Evolutionary conservation across 2,888 invertebrate species (phyloP).

Genomic region (Nemapogon koenigi): DNA sequence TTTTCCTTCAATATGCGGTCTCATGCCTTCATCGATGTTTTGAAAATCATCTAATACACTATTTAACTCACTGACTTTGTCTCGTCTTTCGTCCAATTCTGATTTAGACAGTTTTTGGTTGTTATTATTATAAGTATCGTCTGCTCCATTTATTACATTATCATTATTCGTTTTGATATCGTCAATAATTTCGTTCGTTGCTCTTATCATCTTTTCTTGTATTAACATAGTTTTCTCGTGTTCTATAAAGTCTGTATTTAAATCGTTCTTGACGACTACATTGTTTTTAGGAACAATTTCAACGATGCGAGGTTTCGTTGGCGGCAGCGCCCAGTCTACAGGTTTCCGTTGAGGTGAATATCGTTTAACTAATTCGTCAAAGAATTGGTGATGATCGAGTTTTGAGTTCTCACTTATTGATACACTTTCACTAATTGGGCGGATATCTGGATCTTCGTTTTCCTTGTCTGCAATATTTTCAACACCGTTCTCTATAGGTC

Average conservation of each 20-base stretch:
- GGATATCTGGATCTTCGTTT: constrained; percentile 31
- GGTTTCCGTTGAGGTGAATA: constrained; percentile 56
- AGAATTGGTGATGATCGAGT: constrained; percentile 48
- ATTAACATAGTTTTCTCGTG: too few species aligned
- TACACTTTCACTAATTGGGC: constrained; percentile 33
- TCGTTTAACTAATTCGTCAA: constrained; percentile 49
- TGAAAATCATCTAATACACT: constrained; percentile 35
- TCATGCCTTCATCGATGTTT: constrained; percentile 29
- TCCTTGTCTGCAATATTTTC: constrained; percentile 33
- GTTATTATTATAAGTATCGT: background rate
- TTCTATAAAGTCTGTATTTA: background rate
- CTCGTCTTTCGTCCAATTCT: constrained; percentile 46
- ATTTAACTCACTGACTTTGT: constrained; percentile 43
- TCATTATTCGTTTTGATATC: constrained; percentile 2
- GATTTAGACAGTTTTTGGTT: constrained; percentile 25
- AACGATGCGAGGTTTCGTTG: constrained; percentile 49
- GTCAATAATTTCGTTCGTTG: background rate
- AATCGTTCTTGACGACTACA: constrained; percentile 27
- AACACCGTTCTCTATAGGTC: constrained; percentile 18
- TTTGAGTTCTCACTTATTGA: constrained; percentile 32
- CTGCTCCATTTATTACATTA: background rate
- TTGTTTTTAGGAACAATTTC: constrained; percentile 45
- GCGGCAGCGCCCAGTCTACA: constrained; percentile 50
- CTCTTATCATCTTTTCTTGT: too few species aligned
- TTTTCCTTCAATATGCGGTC: constrained; percentile 27